phyloP scores from a whole-genome alignment of 2,888 invertebrate genomes.

The Gastrophysa polygoni region DNA sequence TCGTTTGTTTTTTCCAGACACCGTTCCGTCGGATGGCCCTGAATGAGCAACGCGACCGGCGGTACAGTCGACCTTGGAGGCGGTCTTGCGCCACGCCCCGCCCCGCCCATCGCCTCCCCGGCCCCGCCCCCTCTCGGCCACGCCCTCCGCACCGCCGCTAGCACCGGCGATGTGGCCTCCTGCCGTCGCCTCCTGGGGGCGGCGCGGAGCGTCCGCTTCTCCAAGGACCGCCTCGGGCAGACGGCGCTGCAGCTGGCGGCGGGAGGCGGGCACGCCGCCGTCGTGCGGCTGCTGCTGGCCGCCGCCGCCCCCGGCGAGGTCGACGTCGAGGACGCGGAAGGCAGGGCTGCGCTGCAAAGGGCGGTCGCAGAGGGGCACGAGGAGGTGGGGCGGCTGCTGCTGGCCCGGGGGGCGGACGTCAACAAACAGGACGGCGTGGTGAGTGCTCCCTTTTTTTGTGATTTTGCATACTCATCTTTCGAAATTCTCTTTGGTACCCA shows the following conservation, averaged over 20 bases:
- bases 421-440: constrained; percentile 79
- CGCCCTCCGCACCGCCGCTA: constrained; percentile 54
- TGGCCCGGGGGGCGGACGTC: constrained; percentile 70
- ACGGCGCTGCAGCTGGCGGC: constrained; percentile 57
- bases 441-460: too few relatives aligned
- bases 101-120: constrained; percentile 41
- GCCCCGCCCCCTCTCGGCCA: constrained; percentile 19
- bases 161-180: constrained; percentile 53
- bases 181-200: constrained; percentile 51
- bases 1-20: constrained; percentile 43
- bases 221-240: constrained; percentile 55
- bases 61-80: constrained; percentile 39
- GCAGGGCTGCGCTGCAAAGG: constrained; percentile 77
- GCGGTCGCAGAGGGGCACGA: constrained; percentile 84
- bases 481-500: too few relatives aligned
- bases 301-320: constrained; percentile 59
- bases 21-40: constrained; percentile 56
- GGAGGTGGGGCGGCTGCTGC: constrained; percentile 72
- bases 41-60: constrained; percentile 47
- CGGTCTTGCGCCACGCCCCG: constrained; percentile 33
- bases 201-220: constrained; percentile 53
- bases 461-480: too few relatives aligned
- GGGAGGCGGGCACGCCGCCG: constrained; percentile 53
- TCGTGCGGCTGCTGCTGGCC: constrained; percentile 53
- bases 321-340: constrained; percentile 63